A percentile compares a stretch with the other conserved stretches of the same genome.
Conservation (phyloP, 2,113 vertebrate genomes). For the Anoplopoma fimbria region DNA sequence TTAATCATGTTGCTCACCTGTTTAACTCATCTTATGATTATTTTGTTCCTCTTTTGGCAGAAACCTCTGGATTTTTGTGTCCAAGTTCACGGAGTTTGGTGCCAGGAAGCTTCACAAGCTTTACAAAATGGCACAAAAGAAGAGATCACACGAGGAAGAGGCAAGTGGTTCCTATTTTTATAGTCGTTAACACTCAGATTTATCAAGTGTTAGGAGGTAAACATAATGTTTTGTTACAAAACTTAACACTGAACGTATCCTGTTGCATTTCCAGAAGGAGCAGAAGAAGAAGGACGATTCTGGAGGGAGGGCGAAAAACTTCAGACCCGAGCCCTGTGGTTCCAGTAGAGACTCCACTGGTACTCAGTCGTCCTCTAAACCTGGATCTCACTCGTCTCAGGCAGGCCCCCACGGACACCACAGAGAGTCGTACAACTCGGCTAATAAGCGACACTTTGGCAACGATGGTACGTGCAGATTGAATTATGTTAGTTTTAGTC, state of each 20-base stretch:
- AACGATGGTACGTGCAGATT: slow-evolving; percentile 86
- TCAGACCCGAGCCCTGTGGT: slow-evolving; percentile 90
- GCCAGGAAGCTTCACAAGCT: slow-evolving; percentile 97
- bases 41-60: slow-evolving; percentile 74
- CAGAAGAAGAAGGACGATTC: slow-evolving; percentile 94
- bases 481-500: neutral
- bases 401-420: slow-evolving; percentile 89
- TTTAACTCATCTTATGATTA: neutral
- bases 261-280: slow-evolving; percentile 82
- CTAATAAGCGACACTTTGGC: slow-evolving; percentile 92
- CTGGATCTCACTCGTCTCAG: slow-evolving; percentile 79
- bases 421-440: slow-evolving; percentile 87
- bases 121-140: slow-evolving; percentile 99
- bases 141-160: slow-evolving; percentile 95
- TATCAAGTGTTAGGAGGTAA: neutral
- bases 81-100: slow-evolving; percentile 99
- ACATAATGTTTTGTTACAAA: neutral
- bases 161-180: slow-evolving; percentile 72
- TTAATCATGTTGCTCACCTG: neutral
- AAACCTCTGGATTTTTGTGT: slow-evolving; percentile 99
- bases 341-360: slow-evolving; percentile 91
- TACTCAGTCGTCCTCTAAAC: slow-evolving; percentile 87
- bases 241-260: neutral
- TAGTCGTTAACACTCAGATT: neutral
- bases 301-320: slow-evolving; percentile 86